Evolutionary conservation across 1,140 invertebrate species (phyloP).

Genomic region (Macrocentrus cingulum): DNA sequence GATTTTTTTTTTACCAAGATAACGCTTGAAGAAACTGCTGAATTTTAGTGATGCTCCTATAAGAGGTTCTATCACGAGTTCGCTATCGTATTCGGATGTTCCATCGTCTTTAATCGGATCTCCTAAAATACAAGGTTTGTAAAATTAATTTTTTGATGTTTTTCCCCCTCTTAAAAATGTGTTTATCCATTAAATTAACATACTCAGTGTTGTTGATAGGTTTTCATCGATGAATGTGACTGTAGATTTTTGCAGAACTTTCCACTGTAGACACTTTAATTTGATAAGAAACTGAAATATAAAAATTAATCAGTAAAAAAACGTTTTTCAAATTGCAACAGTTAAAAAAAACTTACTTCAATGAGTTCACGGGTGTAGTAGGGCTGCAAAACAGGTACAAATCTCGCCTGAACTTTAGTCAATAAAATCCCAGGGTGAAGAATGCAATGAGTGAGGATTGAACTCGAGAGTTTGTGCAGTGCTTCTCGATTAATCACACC

Average conservation of each 20-base stretch:
- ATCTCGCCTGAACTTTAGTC: slow-evolving; percentile 59
- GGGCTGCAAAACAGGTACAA: slow-evolving; percentile 59
- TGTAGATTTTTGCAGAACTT: slow-evolving; percentile 38
- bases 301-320: too few relatives aligned
- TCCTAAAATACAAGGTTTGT: background rate
- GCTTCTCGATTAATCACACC: slow-evolving; percentile 71
- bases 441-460: slow-evolving; percentile 67
- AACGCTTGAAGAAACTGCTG: slow-evolving; percentile 1
- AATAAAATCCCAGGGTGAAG: slow-evolving; percentile 63
- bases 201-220: slow-evolving; percentile 40
- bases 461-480: slow-evolving; percentile 70
- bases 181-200: too few relatives aligned
- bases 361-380: slow-evolving; percentile 58
- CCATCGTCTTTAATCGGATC: slow-evolving; percentile 1
- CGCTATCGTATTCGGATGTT: slow-evolving; percentile 13
- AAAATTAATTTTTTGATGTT: too few relatives aligned
- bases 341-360: slow-evolving; percentile 39
- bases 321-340: too few relatives aligned
- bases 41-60: slow-evolving; percentile 8
- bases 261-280: slow-evolving; percentile 50
- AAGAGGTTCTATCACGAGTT: slow-evolving; percentile 15
- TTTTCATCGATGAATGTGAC: slow-evolving; percentile 51
- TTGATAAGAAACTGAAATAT: slow-evolving; percentile 51
- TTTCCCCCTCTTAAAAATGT: too few relatives aligned
- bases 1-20: too few relatives aligned